phyloP scores from a whole-genome alignment of 2,113 vertebrate genomes.

The Cavia aperea region DNA sequence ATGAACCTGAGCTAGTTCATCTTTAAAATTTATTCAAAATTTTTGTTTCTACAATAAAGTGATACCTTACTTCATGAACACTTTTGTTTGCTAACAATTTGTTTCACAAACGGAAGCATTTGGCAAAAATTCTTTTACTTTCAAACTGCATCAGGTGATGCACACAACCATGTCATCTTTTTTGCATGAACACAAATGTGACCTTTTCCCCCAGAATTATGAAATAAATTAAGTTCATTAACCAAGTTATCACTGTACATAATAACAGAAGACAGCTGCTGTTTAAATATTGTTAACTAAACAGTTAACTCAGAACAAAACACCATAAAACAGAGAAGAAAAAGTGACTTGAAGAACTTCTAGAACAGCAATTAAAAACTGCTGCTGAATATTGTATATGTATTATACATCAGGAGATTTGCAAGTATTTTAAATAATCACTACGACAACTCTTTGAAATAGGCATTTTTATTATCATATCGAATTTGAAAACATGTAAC shows the following conservation, averaged over 20 bases:
- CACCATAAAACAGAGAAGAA: too few relatives aligned
- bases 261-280: neutral
- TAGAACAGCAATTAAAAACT: neutral
- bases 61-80: neutral
- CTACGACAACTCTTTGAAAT: neutral
- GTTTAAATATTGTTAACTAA: constrained; percentile 1
- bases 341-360: neutral
- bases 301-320: neutral
- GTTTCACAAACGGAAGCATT: neutral
- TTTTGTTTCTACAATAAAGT: neutral
- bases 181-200: neutral
- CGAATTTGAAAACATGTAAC: neutral
- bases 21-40: constrained; percentile 36
- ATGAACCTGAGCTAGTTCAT: neutral
- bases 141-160: neutral
- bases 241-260: neutral
- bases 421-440: constrained; percentile 32
- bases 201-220: neutral
- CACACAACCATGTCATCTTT: neutral
- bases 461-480: neutral
- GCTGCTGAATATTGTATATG: neutral
- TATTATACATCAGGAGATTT: constrained; percentile 4
- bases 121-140: neutral
- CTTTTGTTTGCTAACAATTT: neutral
- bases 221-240: neutral